Base-by-base conservation (phyloP, 1,140 invertebrate genomes). In the Pseudomyrmex flavicornis region DNA sequence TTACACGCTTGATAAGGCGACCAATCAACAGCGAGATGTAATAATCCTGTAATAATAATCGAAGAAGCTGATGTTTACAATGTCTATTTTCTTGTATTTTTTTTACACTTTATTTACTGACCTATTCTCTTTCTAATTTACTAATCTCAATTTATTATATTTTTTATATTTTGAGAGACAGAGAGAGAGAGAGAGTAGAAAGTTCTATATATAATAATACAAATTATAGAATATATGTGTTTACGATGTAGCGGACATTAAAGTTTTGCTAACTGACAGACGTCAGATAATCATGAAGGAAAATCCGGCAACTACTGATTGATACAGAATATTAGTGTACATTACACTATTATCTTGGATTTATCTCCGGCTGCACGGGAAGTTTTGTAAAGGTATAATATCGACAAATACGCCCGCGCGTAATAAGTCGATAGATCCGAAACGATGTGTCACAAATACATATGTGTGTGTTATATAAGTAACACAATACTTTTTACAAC, bases 361-460 rank as follows among this genome's bases (percentile, higher is more conserved):
- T 80, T 80, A 80, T 80, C 76, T 70, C 44, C 65, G 2, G 13
- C 35, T 70, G 54, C 66, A 48, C 44, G 54, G 15, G 20, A 15
- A 79, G 54, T 80, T 80, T 72, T 79, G 54, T 79, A 79, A 79
- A 69, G n/a, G 46, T 50, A 48, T 63, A 65, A 77, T 56, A 79
- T 80, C 44, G 46, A 12, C 44, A 26, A 3, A 35, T 35, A 35
- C 5, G 12, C 20, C 13, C 17, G 48, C 17, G 48, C n/a, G 12
- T 10, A 17, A 10, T 61, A 20, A 70, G 72, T 59, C 15, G 20
- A 59, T 58, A 9, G 35, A 61, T 80, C n/a, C 20, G n/a, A 50
- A 80, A 72, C 2, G 2, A 26, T 26, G 26, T 26, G 2, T 26
- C 26, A 26, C 3, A 26, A 26, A 26, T 26, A 26, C 2, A 26